phyloP scores from a whole-genome alignment of 2,797 vertebrate species.

The Karalla daura region DNA sequence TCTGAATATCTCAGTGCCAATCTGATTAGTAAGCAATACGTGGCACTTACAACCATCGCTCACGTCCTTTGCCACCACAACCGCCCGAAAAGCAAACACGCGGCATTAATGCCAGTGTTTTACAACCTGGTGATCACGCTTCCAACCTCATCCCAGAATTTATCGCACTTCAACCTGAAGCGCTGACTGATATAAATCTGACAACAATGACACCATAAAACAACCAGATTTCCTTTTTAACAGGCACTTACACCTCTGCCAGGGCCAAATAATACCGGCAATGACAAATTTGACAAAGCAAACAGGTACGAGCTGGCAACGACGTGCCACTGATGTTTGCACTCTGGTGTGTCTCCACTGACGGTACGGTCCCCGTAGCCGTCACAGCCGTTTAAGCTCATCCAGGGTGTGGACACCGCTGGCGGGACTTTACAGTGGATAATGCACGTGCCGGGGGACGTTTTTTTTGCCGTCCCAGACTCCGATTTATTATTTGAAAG shows the following conservation, averaged over 20 bases:
- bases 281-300: constrained; percentile 13
- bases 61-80: constrained; percentile 21
- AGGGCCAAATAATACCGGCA: constrained; percentile 30
- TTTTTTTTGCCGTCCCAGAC: constrained; percentile 43
- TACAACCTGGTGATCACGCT: constrained; percentile 42
- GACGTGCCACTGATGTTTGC: constrained; percentile 28
- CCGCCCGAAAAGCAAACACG: constrained; percentile 24
- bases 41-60: not conserved
- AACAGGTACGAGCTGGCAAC: not conserved
- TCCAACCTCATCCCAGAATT: constrained; percentile 46
- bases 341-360: constrained; percentile 26
- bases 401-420: constrained; percentile 4
- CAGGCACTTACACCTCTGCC: constrained; percentile 34
- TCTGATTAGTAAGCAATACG: constrained; percentile 19
- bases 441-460: constrained; percentile 26
- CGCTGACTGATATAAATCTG: constrained; percentile 35
- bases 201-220: constrained; percentile 47
- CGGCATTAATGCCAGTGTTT: constrained; percentile 26
- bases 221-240: constrained; percentile 45
- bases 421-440: constrained; percentile 25
- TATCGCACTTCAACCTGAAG: constrained; percentile 36
- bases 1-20: constrained; percentile 7
- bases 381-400: constrained; percentile 16
- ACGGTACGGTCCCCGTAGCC: constrained; percentile 11
- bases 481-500: constrained; percentile 64